Evolutionary conservation across 1,140 invertebrate genomes (phyloP).

Genomic region (Drosophila lowei): DNA sequence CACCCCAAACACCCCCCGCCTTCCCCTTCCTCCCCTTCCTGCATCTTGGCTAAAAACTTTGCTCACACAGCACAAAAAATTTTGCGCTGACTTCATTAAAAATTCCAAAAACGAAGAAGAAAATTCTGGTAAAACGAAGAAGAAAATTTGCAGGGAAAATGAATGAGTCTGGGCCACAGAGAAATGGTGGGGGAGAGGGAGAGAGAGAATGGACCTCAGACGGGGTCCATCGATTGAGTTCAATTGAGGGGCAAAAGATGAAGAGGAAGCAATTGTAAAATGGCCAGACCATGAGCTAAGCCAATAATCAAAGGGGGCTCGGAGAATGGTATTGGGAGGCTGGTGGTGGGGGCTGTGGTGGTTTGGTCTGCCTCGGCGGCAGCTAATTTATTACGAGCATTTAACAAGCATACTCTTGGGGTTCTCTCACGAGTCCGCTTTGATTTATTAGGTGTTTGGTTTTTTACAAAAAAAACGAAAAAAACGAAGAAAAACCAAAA

Average conservation of each 20-base stretch:
- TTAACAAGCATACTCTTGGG: slow-evolving; percentile 78
- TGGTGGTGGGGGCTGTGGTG: slow-evolving; percentile 3
- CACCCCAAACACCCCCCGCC: neutral
- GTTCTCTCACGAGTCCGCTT: slow-evolving; percentile 67
- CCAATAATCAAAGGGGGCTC: slow-evolving; percentile 63
- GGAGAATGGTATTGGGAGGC: neutral
- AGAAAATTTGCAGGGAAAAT: slow-evolving; percentile 65
- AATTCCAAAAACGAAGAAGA: slow-evolving; percentile 23
- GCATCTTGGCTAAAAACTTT: slow-evolving; percentile 25
- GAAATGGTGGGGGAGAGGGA: neutral
- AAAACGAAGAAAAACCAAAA: slow-evolving; percentile 14
- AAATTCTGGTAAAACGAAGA: slow-evolving; percentile 20
- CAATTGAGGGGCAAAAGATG: slow-evolving; percentile 45
- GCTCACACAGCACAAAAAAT: slow-evolving; percentile 60
- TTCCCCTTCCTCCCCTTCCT: neutral
- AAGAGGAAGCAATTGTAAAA: slow-evolving; percentile 62
- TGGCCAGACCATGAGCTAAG: slow-evolving; percentile 68
- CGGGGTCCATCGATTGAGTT: slow-evolving; percentile 68
- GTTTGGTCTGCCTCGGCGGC: slow-evolving; percentile 44
- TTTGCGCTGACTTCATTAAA: slow-evolving; percentile 77
- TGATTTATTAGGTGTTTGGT: slow-evolving; percentile 80
- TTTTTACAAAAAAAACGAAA: slow-evolving; percentile 45
- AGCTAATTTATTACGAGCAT: slow-evolving; percentile 80
- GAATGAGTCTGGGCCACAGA: slow-evolving; percentile 66
- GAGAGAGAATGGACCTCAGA: slow-evolving; percentile 11